A percentile compares a stretch with the other conserved stretches of the same genome.
phyloP scores from a whole-genome alignment of 2,797 vertebrate genomes.

The Pampus argenteus region DNA sequence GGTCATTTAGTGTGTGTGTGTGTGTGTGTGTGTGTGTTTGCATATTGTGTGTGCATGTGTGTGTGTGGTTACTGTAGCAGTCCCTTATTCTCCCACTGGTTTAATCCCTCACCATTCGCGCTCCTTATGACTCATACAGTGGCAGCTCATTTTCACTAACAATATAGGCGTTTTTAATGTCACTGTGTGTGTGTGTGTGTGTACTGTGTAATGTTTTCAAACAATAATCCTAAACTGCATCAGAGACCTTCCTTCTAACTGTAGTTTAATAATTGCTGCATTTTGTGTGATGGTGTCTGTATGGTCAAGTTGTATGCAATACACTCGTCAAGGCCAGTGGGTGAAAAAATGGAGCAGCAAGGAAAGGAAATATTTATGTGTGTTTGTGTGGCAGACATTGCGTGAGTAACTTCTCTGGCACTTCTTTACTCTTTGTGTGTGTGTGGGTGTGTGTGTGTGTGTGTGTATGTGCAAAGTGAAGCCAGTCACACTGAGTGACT shows the following conservation, averaged over 20 bases:
- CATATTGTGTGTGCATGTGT: slow-evolving; percentile 24
- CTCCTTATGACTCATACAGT: slow-evolving; percentile 68
- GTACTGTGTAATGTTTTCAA: slow-evolving; percentile 26
- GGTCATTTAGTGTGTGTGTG: slow-evolving; percentile 40
- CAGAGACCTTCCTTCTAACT: background rate
- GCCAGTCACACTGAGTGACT: slow-evolving; percentile 73
- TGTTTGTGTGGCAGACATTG: slow-evolving; percentile 64
- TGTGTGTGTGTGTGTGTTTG: slow-evolving; percentile 23
- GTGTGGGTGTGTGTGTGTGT: slow-evolving; percentile 42
- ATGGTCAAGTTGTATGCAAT: background rate
- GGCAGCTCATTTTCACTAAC: slow-evolving; percentile 54
- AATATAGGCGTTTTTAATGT: slow-evolving; percentile 37
- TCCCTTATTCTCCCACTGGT: slow-evolving; percentile 47
- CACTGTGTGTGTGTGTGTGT: background rate
- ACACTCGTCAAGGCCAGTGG: slow-evolving; percentile 17
- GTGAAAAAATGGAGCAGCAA: slow-evolving; percentile 30
- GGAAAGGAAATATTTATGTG: slow-evolving; percentile 53
- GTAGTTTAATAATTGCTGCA: slow-evolving; percentile 10
- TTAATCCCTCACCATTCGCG: slow-evolving; percentile 67
- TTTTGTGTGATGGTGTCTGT: slow-evolving; percentile 4
- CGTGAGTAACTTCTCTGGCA: slow-evolving; percentile 72
- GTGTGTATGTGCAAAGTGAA: slow-evolving; percentile 50
- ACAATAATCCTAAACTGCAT: slow-evolving; percentile 34
- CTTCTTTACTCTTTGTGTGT: slow-evolving; percentile 50
- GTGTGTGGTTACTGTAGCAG: slow-evolving; percentile 31